Conservation (phyloP, 2,113 vertebrate genomes). For the Scomber japonicus region DNA sequence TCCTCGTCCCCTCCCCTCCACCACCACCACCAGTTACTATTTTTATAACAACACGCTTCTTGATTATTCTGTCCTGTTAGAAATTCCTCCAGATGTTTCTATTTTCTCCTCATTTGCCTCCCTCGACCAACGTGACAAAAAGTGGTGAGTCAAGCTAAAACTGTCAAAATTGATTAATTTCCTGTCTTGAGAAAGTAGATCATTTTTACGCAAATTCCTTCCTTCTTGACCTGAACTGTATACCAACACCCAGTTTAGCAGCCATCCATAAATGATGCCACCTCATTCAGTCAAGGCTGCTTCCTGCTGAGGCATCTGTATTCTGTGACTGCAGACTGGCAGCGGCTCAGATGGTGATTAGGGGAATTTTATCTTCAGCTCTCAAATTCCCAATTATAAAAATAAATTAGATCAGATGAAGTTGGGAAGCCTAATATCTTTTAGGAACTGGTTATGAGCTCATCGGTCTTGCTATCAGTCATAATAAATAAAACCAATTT, state of each 20-base stretch:
- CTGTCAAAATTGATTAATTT: slow-evolving; percentile 38
- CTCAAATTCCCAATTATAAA: not conserved
- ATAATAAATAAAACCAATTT: slow-evolving; percentile 29
- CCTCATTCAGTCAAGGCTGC: slow-evolving; percentile 4
- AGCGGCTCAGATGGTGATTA: slow-evolving; percentile 7
- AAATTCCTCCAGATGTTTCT: slow-evolving; percentile 31
- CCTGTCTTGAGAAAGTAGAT: slow-evolving; percentile 11
- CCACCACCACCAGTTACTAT: slow-evolving; percentile 2
- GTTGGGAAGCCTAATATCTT: not conserved
- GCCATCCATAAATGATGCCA: not conserved
- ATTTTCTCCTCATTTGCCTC: slow-evolving; percentile 10
- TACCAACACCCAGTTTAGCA: slow-evolving; percentile 1
- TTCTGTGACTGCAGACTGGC: not conserved
- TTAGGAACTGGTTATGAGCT: not conserved
- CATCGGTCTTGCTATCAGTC: slow-evolving; percentile 1
- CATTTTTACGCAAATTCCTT: not conserved
- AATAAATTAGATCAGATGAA: not conserved
- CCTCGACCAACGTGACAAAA: not conserved
- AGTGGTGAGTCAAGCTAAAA: slow-evolving; percentile 7
- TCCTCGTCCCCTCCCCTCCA: not conserved
- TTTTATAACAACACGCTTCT: slow-evolving; percentile 14
- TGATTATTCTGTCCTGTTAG: slow-evolving; percentile 21
- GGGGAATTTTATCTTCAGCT: not conserved
- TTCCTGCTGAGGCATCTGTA: slow-evolving; percentile 13
- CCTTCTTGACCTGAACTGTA: slow-evolving; percentile 1